Conservation (phyloP, 2,113 vertebrate genomes). For the Casuarius casuarius region DNA sequence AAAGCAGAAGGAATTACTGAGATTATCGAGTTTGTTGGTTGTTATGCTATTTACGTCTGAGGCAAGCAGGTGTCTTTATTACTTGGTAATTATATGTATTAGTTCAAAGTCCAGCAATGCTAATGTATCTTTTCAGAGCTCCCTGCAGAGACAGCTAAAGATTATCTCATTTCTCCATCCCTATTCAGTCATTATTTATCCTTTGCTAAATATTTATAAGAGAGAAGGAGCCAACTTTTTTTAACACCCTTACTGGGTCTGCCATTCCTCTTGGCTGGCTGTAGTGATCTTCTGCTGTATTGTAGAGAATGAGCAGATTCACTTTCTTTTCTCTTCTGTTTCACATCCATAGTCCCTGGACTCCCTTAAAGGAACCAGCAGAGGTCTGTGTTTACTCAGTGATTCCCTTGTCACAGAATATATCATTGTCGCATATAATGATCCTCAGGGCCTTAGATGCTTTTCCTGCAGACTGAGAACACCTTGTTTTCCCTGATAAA, state of each 20-base stretch:
- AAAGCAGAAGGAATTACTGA: conserved; percentile 1
- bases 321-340: neutral
- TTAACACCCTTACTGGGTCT: neutral
- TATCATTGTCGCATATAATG: neutral
- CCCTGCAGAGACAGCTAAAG: neutral
- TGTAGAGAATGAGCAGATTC: neutral
- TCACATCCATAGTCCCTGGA: neutral
- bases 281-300: neutral
- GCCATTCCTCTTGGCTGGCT: neutral
- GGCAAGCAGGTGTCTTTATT: conserved; percentile 3
- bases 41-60: neutral
- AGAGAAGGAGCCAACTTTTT: neutral
- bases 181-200: neutral
- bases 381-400: neutral
- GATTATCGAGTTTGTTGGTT: neutral
- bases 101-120: neutral
- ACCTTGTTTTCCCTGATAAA: neutral
- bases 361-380: neutral
- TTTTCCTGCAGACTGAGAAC: neutral
- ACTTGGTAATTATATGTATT: conserved; percentile 1
- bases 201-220: conserved; percentile 22
- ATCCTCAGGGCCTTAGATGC: neutral
- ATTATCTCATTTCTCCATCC: conserved; percentile 14
- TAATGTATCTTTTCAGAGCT: neutral
- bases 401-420: neutral